A percentile compares a stretch with the other conserved stretches of the same genome.
phyloP scores from a whole-genome alignment of 2,797 vertebrate genomes.

The Silurus aristotelis region DNA sequence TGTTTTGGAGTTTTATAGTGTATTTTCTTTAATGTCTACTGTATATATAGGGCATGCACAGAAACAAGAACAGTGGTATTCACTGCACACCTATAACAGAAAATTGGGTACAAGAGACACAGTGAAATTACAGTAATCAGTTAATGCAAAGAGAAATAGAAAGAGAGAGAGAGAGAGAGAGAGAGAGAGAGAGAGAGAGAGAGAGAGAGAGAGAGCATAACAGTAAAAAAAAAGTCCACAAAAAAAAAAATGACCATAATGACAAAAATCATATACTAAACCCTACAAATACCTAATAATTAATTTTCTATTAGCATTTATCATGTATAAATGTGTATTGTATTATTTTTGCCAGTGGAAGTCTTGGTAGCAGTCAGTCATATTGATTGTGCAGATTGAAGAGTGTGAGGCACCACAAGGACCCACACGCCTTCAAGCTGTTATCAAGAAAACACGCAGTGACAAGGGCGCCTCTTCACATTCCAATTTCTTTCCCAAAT shows the following conservation, averaged over 20 bases:
- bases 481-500: conserved; percentile 78
- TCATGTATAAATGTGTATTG: not conserved
- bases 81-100: not conserved
- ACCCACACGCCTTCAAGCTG: conserved; percentile 59
- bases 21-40: not conserved
- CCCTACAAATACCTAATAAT: not conserved
- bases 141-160: not conserved
- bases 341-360: conserved; percentile 12
- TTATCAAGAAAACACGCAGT: conserved; percentile 65
- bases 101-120: not conserved
- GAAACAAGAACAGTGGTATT: not conserved
- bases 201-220: conserved; percentile 13
- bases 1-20: not conserved
- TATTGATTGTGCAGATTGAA: conserved; percentile 67
- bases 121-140: too few species aligned
- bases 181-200: not conserved
- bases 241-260: not conserved
- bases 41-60: not conserved
- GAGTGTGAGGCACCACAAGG: conserved; percentile 44
- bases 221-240: conserved; percentile 49
- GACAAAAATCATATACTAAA: not conserved
- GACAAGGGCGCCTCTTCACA: conserved; percentile 69
- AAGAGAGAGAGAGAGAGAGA: not conserved
- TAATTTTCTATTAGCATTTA: not conserved
- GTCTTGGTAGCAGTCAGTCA: conserved; percentile 42